A percentile compares a stretch with the other conserved stretches of the same genome.
phyloP scores from a whole-genome alignment of 2,113 vertebrate genomes.

The Aldabrachelys gigantea region DNA sequence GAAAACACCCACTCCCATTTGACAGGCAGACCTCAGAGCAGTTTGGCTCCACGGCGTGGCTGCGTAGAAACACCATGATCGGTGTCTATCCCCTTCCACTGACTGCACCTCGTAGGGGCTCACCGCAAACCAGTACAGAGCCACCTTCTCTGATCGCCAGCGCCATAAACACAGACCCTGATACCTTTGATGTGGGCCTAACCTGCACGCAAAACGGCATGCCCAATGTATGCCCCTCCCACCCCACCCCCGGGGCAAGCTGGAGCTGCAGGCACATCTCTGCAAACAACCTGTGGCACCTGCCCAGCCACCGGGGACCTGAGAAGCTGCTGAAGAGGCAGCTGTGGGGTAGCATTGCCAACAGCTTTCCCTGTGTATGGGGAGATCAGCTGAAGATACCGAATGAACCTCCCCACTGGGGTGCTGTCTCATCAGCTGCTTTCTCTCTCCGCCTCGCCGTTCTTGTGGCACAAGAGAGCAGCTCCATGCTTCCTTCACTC shows the following conservation, averaged over 20 bases:
- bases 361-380: neutral
- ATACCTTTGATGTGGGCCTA: neutral
- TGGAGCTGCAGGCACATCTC: neutral
- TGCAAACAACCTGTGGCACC: rapidly evolving
- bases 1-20: neutral
- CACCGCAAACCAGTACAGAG: neutral
- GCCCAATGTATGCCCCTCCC: too few relatives aligned
- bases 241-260: too few relatives aligned
- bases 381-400: neutral
- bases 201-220: neutral
- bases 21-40: neutral
- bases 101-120: too few relatives aligned
- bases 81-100: too few relatives aligned
- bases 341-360: neutral
- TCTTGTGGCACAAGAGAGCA: neutral
- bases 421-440: neutral
- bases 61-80: neutral
- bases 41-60: neutral
- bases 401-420: neutral
- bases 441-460: neutral
- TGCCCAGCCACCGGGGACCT: rapidly evolving
- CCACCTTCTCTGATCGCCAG: too few relatives aligned
- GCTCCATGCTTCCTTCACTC: neutral
- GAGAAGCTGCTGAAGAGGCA: neutral
- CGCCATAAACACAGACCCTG: neutral